phyloP scores from a whole-genome alignment of 2,888 invertebrate genomes.

The Pimpla rufipes region DNA sequence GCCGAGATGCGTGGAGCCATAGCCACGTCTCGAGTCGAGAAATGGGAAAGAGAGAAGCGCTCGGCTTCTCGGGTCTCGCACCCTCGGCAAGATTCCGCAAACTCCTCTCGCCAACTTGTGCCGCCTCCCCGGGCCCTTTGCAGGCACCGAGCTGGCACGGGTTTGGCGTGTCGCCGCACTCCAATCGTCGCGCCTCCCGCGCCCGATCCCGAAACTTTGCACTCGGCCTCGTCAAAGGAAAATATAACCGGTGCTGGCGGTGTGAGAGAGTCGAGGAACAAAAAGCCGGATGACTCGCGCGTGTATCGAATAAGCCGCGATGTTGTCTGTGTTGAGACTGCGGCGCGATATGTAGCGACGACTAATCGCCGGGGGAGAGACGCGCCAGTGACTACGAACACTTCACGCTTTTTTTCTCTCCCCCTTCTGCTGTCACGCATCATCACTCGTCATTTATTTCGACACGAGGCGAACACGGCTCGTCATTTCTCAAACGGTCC shows the following conservation, averaged over 20 bases:
- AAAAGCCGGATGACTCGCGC: constrained; percentile 13
- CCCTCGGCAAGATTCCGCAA: constrained; percentile 27
- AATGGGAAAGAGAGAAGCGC: constrained; percentile 2
- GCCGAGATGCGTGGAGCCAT: not conserved
- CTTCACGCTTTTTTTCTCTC: constrained; percentile 21
- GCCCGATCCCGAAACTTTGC: constrained; percentile 61
- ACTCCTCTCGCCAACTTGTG: constrained; percentile 38
- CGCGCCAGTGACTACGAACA: constrained; percentile 16
- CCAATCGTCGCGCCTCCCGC: constrained; percentile 50
- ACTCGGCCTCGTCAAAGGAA: constrained; percentile 62
- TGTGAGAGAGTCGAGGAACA: not conserved
- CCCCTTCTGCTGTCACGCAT: constrained; percentile 1
- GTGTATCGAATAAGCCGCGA: not conserved
- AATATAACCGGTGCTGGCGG: constrained; percentile 11
- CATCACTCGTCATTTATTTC: constrained; percentile 50
- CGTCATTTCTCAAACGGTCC: constrained; percentile 42
- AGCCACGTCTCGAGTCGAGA: constrained; percentile 18
- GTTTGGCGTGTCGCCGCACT: constrained; percentile 43
- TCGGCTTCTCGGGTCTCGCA: constrained; percentile 15
- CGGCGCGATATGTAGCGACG: constrained; percentile 10
- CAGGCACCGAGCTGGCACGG: not conserved
- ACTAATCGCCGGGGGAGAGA: constrained; percentile 51
- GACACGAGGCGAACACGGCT: constrained; percentile 1
- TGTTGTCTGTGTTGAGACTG: not conserved
- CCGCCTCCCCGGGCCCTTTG: constrained; percentile 35